Conservation (phyloP, 1,140 invertebrate species). For the Mizuhopecten yessoensis region DNA sequence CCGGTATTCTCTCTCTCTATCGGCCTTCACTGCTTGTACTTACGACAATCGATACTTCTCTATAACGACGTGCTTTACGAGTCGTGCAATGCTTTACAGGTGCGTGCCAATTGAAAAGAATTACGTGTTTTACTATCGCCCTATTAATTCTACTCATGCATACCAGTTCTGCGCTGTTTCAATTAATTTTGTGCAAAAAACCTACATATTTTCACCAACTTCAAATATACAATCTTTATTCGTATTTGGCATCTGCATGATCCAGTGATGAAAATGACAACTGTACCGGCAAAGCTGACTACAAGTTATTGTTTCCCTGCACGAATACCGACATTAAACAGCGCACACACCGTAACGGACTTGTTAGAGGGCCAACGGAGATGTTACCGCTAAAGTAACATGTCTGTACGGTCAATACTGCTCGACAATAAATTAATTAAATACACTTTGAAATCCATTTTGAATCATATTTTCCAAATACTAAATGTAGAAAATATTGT, state of each 20-base stretch:
- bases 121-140: not conserved
- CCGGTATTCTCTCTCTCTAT: not conserved
- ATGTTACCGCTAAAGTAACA: no score
- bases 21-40: not conserved
- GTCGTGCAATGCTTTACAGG: not conserved
- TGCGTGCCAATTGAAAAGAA: not conserved
- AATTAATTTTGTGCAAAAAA: not conserved
- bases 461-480: no score
- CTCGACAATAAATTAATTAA: no score
- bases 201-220: not conserved
- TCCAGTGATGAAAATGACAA: not conserved
- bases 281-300: not conserved
- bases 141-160: not conserved
- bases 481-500: no score
- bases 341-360: not conserved
- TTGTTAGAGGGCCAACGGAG: no score
- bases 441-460: no score
- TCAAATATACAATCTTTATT: not conserved
- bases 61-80: constrained; percentile 1
- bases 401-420: no score
- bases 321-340: not conserved
- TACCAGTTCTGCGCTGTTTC: not conserved
- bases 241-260: not conserved
- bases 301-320: not conserved
- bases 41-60: not conserved